phyloP scores from a whole-genome alignment of 2,113 vertebrate species.

The Otocyon megalotis region DNA sequence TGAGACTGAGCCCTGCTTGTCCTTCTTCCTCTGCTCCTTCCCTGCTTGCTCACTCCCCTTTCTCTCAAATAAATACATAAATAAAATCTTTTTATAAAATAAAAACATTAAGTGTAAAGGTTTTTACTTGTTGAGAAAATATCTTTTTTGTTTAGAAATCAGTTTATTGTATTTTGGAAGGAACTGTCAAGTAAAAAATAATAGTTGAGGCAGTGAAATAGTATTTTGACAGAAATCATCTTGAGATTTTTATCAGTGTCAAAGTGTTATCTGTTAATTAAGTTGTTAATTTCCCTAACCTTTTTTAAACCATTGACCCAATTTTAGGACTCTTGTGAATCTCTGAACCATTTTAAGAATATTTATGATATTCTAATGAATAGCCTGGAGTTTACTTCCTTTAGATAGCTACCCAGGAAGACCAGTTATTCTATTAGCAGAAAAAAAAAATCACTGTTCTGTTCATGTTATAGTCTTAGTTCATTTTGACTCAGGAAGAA shows the following conservation, averaged over 20 bases:
- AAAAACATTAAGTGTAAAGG: conserved; percentile 38
- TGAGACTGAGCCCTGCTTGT: background rate
- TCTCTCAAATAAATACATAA: background rate
- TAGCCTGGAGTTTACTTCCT: background rate
- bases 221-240: background rate
- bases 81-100: background rate
- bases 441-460: background rate
- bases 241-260: conserved; percentile 33
- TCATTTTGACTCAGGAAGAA: conserved; percentile 8
- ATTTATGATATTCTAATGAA: background rate
- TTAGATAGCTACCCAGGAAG: background rate
- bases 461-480: background rate
- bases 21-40: background rate
- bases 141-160: conserved; percentile 10
- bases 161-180: conserved; percentile 16
- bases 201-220: conserved; percentile 17
- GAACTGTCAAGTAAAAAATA: conserved; percentile 54
- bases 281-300: background rate
- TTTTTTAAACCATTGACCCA: background rate
- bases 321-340: background rate
- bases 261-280: background rate
- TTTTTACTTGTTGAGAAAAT: conserved; percentile 38
- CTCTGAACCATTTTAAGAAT: background rate
- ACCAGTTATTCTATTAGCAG: background rate
- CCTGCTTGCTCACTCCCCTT: background rate